Evolutionary conservation across 2,888 invertebrate species (phyloP).

Genomic region (Brachynemurus nebulosus): DNA sequence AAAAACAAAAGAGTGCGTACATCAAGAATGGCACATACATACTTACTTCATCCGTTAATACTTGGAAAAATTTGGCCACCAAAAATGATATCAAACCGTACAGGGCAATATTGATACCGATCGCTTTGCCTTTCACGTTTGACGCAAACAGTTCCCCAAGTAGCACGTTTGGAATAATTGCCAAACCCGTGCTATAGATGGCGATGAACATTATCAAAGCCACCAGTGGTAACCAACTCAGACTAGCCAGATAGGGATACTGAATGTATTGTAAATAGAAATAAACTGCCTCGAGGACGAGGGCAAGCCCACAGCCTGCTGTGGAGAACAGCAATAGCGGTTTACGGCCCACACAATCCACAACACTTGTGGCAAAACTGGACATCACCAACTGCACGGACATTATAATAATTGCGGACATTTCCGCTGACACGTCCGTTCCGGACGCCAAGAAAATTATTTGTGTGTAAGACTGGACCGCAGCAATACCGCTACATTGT

Average conservation of each 20-base stretch:
- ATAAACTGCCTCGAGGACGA: constrained; percentile 4
- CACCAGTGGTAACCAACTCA: constrained; percentile 3
- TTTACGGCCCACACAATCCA: constrained; percentile 26
- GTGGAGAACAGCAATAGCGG: constrained; percentile 27
- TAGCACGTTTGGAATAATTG: constrained; percentile 1
- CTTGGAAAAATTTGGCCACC: constrained; percentile 6
- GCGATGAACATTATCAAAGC: constrained; percentile 1
- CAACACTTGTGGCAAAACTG: constrained; percentile 13
- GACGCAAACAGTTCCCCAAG: constrained; percentile 9
- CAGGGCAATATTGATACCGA: constrained; percentile 4
- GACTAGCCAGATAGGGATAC: background rate
- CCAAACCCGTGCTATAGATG: constrained; percentile 3
- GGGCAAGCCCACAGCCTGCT: background rate
- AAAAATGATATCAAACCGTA: constrained; percentile 3
- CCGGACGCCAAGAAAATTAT: constrained; percentile 20
- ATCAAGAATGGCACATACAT: constrained; percentile 8
- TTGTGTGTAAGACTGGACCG: constrained; percentile 9
- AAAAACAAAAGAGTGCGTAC: background rate
- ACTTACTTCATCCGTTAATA: constrained; percentile 2
- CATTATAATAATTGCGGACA: constrained; percentile 28
- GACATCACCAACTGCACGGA: constrained; percentile 25
- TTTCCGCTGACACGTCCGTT: constrained; percentile 14
- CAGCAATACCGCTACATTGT: constrained; percentile 5
- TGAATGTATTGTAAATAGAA: constrained; percentile 4
- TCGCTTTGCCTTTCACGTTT: constrained; percentile 6